Evolutionary conservation across 2,888 invertebrate species (phyloP).

Genomic region (Romanomermis culicivorax): DNA sequence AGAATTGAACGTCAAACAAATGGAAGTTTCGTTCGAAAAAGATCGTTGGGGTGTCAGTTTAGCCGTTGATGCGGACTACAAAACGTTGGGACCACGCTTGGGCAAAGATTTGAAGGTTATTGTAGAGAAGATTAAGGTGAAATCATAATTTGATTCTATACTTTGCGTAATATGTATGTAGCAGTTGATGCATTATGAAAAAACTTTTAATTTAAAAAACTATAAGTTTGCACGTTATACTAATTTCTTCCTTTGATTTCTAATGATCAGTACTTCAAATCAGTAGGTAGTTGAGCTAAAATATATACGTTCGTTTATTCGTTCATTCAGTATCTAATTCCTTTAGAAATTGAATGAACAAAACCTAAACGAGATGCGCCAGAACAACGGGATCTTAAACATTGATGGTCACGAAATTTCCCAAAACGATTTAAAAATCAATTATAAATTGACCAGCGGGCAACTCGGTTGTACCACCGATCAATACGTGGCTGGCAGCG

Average conservation of each 20-base stretch:
- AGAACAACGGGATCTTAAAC: neutral
- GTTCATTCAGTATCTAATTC: no score
- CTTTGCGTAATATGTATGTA: no score
- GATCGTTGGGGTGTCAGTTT: slow-evolving; percentile 70
- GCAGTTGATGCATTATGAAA: no score
- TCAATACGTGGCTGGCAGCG: slow-evolving; percentile 63
- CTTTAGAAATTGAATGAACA: slow-evolving; percentile 40
- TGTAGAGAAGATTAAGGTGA: slow-evolving; percentile 49
- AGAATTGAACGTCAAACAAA: slow-evolving; percentile 68
- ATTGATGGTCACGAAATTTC: slow-evolving; percentile 4
- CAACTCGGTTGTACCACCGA: slow-evolving; percentile 12
- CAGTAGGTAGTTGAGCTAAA: no score
- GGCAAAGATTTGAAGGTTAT: slow-evolving; percentile 75
- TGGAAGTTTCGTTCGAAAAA: slow-evolving; percentile 69
- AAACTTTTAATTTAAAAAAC: no score
- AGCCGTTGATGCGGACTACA: slow-evolving; percentile 83
- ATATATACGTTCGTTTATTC: no score
- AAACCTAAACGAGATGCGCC: slow-evolving; percentile 16
- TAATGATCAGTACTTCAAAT: no score
- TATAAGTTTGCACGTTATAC: no score
- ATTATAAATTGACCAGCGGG: slow-evolving; percentile 10
- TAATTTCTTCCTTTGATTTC: no score
- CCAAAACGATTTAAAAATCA: neutral
- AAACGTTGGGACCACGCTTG: slow-evolving; percentile 60
- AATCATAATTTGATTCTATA: neutral